Evolutionary conservation across 2,888 invertebrate species (phyloP).

Genomic region (Drosophila tanythrix): DNA sequence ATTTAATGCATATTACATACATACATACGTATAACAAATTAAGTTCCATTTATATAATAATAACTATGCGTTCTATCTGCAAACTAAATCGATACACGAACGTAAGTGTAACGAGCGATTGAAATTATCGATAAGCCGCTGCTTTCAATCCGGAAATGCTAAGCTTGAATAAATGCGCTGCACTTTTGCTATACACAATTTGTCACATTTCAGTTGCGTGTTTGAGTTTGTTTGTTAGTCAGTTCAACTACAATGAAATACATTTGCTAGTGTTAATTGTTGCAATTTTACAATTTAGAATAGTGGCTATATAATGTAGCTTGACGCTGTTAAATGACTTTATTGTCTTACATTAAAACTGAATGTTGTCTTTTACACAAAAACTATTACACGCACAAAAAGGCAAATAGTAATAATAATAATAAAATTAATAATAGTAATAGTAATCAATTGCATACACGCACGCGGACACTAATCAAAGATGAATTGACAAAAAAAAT

Average conservation of each 20-base stretch:
- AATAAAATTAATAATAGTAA: constrained; percentile 36
- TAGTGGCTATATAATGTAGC: constrained; percentile 38
- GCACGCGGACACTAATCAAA: constrained; percentile 35
- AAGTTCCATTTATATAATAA: constrained; percentile 42
- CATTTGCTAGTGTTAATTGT: constrained; percentile 44
- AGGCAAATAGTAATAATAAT: constrained; percentile 43
- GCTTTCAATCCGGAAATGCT: constrained; percentile 42
- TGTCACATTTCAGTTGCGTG: constrained; percentile 45
- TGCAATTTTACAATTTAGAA: constrained; percentile 49
- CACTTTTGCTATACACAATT: constrained; percentile 54
- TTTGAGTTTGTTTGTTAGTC: constrained; percentile 22
- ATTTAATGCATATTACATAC: constrained; percentile 43
- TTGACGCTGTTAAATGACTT: constrained; percentile 54
- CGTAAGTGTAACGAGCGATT: constrained; percentile 21
- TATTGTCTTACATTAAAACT: constrained; percentile 65
- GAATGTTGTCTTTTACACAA: constrained; percentile 59
- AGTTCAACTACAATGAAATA: constrained; percentile 18
- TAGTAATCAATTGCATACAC: constrained; percentile 40
- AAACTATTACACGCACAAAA: constrained; percentile 46
- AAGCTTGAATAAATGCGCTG: constrained; percentile 58
- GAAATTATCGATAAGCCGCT: constrained; percentile 25
- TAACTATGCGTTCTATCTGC: constrained; percentile 37
- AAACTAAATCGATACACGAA: constrained; percentile 20
- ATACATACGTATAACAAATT: constrained; percentile 50
- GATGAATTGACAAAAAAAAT: constrained; percentile 22